phyloP scores from a whole-genome alignment of 2,888 invertebrate species.

The Cyclophora punctaria region DNA sequence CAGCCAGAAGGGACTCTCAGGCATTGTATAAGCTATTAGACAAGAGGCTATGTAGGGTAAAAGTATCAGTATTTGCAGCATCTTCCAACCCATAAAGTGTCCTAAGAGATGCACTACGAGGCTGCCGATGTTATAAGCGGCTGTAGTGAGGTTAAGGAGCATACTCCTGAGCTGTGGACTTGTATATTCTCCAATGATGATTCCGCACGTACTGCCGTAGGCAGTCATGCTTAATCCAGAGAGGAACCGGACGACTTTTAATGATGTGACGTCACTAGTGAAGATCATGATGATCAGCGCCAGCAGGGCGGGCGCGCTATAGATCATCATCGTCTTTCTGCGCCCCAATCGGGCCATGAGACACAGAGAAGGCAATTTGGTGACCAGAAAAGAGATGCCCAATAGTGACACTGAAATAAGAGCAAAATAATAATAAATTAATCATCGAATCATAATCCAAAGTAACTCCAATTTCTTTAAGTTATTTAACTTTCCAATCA shows the following conservation, averaged over 20 bases:
- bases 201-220: constrained; percentile 18
- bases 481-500: too few relatives aligned
- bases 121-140: constrained; percentile 15
- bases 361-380: neutral
- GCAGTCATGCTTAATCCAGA: constrained; percentile 18
- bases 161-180: constrained; percentile 24
- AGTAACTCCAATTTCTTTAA: too few relatives aligned
- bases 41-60: constrained; percentile 11
- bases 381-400: too few relatives aligned
- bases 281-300: constrained; percentile 25
- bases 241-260: constrained; percentile 25
- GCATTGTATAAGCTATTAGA: constrained; percentile 22
- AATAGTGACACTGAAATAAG: too few relatives aligned
- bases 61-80: constrained; percentile 21
- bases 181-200: constrained; percentile 27
- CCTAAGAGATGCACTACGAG: constrained; percentile 23
- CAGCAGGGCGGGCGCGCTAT: constrained; percentile 13
- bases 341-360: constrained; percentile 7
- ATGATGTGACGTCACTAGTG: constrained; percentile 17
- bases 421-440: too few relatives aligned
- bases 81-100: constrained; percentile 24
- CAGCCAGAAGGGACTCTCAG: constrained; percentile 28
- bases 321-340: constrained; percentile 2
- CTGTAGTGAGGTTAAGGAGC: constrained; percentile 23
- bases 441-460: too few relatives aligned